Conservation (phyloP, 2,113 vertebrate genomes). For the Daubentonia madagascariensis region DNA sequence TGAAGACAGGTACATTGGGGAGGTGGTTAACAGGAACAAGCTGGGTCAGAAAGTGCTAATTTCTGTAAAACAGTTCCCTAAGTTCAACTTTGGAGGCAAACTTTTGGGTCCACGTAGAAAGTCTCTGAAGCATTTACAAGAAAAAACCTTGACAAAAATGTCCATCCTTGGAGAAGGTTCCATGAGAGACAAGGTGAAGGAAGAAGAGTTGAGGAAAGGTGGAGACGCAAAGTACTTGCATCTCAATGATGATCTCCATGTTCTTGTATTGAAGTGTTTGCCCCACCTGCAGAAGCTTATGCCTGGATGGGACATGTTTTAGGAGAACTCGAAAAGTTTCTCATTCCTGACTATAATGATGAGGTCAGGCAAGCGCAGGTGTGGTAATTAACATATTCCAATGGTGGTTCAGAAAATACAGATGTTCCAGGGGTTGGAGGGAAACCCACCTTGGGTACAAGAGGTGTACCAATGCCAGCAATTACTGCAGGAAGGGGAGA, state of each 20-base stretch:
- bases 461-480: conserved; percentile 90
- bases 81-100: conserved; percentile 99
- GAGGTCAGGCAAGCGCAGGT: conserved; percentile 99
- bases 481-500: conserved; percentile 82
- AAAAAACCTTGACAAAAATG: conserved; percentile 99
- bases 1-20: conserved; percentile 98
- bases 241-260: too few species aligned
- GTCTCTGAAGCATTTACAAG: conserved; percentile 98
- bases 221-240: too few species aligned
- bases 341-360: conserved; percentile 91
- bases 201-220: too few species aligned
- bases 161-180: conserved; percentile 99
- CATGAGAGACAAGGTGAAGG: conserved; percentile 99
- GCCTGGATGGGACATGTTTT: too few species aligned
- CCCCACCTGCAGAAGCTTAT: too few species aligned
- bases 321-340: too few species aligned
- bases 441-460: conserved; percentile 87
- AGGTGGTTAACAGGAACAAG: conserved; percentile 99
- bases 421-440: conserved; percentile 94
- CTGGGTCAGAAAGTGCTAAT: conserved; percentile 98
- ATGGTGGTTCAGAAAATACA: conserved; percentile 94
- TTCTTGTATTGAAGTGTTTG: too few species aligned
- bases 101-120: conserved; percentile 98
- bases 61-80: conserved; percentile 99
- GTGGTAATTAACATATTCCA: conserved; percentile 96